Percentiles rank a stretch among this genome's conserved stretches.
phyloP scores from a whole-genome alignment of 2,113 vertebrate species.

The Centrocercus urophasianus region DNA sequence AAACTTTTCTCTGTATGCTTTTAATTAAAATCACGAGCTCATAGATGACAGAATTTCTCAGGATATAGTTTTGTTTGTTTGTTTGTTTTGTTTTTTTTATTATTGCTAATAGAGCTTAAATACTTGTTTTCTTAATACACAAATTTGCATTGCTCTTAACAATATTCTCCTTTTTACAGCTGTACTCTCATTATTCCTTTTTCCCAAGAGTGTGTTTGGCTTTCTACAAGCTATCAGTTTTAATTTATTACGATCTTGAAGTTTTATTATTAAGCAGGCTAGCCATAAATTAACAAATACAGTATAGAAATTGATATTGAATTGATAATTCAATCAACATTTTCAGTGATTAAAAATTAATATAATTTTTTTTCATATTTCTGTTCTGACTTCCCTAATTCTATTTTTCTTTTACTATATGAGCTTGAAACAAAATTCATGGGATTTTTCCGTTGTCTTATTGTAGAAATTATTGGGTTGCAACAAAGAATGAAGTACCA shows the following conservation, averaged over 20 bases:
- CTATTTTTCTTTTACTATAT: not conserved
- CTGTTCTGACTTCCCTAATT: not conserved
- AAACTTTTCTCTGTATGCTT: not conserved
- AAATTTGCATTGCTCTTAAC: not conserved
- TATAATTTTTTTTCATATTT: not conserved
- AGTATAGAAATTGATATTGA: not conserved
- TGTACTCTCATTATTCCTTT: not conserved
- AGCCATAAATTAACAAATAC: fast-evolving
- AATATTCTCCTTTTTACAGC: not conserved
- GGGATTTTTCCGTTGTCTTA: not conserved
- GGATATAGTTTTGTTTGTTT: no score
- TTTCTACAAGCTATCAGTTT: not conserved
- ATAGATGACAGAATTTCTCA: not conserved
- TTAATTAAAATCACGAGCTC: not conserved
- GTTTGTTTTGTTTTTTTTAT: not conserved
- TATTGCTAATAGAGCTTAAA: not conserved
- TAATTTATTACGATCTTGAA: not conserved
- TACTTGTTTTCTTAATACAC: not conserved
- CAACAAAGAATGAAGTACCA: not conserved
- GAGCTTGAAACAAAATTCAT: not conserved
- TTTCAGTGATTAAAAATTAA: not conserved
- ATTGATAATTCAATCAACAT: not conserved
- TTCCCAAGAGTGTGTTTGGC: not conserved
- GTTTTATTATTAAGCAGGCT: not conserved
- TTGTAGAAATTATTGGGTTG: not conserved